Evolutionary conservation across 2,113 vertebrate species (phyloP).

Genomic region (Pontoporia blainvillei): DNA sequence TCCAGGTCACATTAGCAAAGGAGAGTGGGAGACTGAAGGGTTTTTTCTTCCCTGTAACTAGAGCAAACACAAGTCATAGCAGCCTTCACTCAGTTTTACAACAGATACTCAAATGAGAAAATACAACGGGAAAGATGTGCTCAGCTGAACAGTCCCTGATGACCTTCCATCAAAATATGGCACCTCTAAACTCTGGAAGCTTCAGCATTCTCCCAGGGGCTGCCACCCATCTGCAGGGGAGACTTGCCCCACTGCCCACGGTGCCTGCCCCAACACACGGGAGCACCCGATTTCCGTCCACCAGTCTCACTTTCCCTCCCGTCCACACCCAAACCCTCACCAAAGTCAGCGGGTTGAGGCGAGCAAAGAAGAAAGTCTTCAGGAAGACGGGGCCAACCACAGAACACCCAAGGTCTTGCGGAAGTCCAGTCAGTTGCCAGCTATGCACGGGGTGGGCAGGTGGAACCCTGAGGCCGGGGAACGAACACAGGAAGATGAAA

Average conservation of each 20-base stretch:
- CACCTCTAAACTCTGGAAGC: slow-evolving; percentile 69
- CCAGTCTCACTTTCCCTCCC: slow-evolving; percentile 32
- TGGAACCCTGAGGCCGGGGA: slow-evolving; percentile 46
- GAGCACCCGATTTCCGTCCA: slow-evolving; percentile 48
- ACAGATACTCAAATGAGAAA: slow-evolving; percentile 67
- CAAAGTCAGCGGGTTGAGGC: slow-evolving; percentile 48
- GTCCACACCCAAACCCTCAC: background rate
- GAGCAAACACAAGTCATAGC: slow-evolving; percentile 66
- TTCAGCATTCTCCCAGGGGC: background rate
- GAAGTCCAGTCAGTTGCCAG: slow-evolving; percentile 69
- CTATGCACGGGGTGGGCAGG: slow-evolving; percentile 60
- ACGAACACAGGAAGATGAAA: slow-evolving; percentile 45
- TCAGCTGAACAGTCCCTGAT: background rate
- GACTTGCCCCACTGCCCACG: background rate
- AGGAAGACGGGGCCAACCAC: slow-evolving; percentile 38
- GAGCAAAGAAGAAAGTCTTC: slow-evolving; percentile 63
- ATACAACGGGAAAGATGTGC: background rate
- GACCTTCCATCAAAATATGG: background rate
- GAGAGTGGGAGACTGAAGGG: slow-evolving; percentile 54
- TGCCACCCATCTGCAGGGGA: background rate
- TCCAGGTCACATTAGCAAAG: slow-evolving; percentile 60
- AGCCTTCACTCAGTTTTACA: slow-evolving; percentile 75
- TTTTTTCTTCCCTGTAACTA: background rate
- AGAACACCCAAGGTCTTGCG: slow-evolving; percentile 38
- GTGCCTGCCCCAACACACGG: background rate